Evolutionary conservation across 2,888 invertebrate species (phyloP).

Genomic region (Augiades crinisus): DNA sequence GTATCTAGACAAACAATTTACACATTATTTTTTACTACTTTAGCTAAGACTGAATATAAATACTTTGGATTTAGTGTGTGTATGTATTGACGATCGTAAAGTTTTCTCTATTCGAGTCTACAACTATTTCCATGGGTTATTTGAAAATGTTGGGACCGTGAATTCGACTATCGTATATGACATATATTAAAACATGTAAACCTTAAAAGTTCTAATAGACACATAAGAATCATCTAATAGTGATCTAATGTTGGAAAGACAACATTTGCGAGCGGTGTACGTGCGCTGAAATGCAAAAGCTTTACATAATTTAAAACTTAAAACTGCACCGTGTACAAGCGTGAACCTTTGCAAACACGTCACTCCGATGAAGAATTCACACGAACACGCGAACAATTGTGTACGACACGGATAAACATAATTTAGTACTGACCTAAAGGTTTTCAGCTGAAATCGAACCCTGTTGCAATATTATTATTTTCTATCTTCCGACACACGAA

Average conservation of each 20-base stretch:
- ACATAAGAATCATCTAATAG: conserved; percentile 32
- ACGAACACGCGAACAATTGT: conserved; percentile 56
- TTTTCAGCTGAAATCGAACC: conserved; percentile 40
- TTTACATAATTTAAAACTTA: conserved; percentile 37
- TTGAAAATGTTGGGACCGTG: too few species aligned
- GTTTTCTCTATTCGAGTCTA: too few species aligned
- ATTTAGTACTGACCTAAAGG: conserved; percentile 68
- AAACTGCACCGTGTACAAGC: conserved; percentile 47
- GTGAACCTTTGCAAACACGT: conserved; percentile 50
- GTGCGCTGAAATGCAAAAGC: conserved; percentile 50
- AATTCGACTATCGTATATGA: too few species aligned
- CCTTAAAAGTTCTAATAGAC: not conserved
- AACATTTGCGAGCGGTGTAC: conserved; percentile 58
- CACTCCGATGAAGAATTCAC: conserved; percentile 50
- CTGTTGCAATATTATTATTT: conserved; percentile 36
- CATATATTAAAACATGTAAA: too few species aligned
- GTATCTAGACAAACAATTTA: too few species aligned
- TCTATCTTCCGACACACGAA: conserved; percentile 51
- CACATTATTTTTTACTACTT: too few species aligned
- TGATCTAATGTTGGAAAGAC: conserved; percentile 75
- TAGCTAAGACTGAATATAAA: too few species aligned
- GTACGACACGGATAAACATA: conserved; percentile 38
- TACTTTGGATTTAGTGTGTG: too few species aligned
- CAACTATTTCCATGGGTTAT: too few species aligned
- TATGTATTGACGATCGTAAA: too few species aligned